Percentiles rank a stretch among this genome's conserved stretches.
These are phyloP conservation scores for Shargacucullia verbasci DNA, from an alignment of 2,888 invertebrate species.

Conservation along the genomic window DNA sequence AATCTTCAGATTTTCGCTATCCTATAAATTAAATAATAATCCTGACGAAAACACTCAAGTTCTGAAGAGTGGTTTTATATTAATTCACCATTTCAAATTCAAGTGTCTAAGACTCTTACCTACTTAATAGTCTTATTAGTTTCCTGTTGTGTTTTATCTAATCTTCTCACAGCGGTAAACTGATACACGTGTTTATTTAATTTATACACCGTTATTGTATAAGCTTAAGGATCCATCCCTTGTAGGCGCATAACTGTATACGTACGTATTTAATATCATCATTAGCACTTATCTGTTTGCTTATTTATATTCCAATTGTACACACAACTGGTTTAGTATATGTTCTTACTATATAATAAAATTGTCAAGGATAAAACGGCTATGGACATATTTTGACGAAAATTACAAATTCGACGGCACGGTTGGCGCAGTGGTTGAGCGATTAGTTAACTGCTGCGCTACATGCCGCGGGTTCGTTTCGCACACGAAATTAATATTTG, in stretches of 20 bases:
- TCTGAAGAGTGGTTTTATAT: neutral
- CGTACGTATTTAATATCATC: too few relatives aligned
- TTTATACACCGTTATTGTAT: slow-evolving; percentile 3
- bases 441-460: too few relatives aligned
- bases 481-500: too few relatives aligned
- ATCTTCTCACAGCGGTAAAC: slow-evolving; percentile 8
- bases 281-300: neutral
- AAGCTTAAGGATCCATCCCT: neutral
- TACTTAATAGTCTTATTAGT: slow-evolving; percentile 14
- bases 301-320: slow-evolving; percentile 12
- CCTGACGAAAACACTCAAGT: too few relatives aligned
- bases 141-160: slow-evolving; percentile 30
- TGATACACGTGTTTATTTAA: slow-evolving; percentile 16
- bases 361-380: too few relatives aligned
- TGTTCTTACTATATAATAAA: too few relatives aligned
- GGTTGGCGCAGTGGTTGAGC: too few relatives aligned
- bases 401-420: too few relatives aligned
- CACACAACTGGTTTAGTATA: slow-evolving; percentile 5
- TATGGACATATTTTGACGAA: too few relatives aligned
- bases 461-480: too few relatives aligned
- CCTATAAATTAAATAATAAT: too few relatives aligned
- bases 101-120: slow-evolving; percentile 26
- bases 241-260: neutral
- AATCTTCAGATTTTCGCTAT: too few relatives aligned
- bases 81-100: slow-evolving; percentile 4